Base-by-base conservation (phyloP, 2,113 vertebrate species). In the Thryonomys swinderianus region DNA sequence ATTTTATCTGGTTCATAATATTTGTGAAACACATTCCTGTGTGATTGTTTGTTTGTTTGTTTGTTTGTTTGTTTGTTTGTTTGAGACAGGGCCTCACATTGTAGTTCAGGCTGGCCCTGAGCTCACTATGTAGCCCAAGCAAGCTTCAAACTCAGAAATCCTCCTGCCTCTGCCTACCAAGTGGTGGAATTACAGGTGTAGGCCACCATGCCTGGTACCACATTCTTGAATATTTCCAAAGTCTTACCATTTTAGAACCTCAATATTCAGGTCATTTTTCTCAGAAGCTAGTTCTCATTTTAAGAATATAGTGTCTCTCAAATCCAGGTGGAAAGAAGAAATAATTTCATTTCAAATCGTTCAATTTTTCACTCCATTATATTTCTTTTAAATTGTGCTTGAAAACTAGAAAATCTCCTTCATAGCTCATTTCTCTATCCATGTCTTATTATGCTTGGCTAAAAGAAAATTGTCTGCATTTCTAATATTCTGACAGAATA, bases 341-440 rank as follows among this genome's bases (percentile, higher is more conserved):
- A 74, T 48, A 74, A 74, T 93, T 89, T 81, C 73, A 53, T 93
- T 81, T 59, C 25, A 86, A 85, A 90, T 81, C 7, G 12, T 81
- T 93, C 48, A 66, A 74, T 85, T 34, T 34, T 51, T 90, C 20
- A 74, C 18, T 86, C 80, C 4, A 51, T 78, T 66, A 42, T 85
- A 51, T 90, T 90, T 85, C 45, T 66, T 90, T 74, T 73, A 74
- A 90, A 86, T 59, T 81, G 45, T 81, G 64, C 57, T 74, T 93
- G 66, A 90, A 86, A 85, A 74, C 32, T 74, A 59, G 61, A 57
- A n/a, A 64, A 25, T 81, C 32, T 37, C 23, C 6, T 45, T 86
- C 34, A 83, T n/a, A 78, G 59, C 51, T 74, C 73, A 86, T 93
- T 95, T 93, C 62, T 93, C 34, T 85, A 74, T 66, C 30, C 13